Base-by-base conservation (phyloP, 1,140 invertebrate genomes). In the Eufriesea mexicana region DNA sequence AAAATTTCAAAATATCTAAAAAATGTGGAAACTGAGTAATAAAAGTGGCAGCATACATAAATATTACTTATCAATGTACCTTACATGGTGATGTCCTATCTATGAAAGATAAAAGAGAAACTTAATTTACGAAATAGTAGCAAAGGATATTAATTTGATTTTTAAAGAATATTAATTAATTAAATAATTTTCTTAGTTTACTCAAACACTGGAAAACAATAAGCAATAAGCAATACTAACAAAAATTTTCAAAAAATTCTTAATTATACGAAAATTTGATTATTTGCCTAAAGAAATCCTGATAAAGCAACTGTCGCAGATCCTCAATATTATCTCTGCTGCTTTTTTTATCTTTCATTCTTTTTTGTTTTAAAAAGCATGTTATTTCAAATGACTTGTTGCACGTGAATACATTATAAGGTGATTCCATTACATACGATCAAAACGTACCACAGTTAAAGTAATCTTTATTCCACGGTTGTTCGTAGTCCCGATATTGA, bases 401-500 rank as follows among this genome's bases (percentile, higher is more conserved):
- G 35, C 25, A 35, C 25, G 25, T 55, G 20, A 55, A 5, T 57
- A 42, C 9, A 57, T n/a, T 35, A 57, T 23, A 57, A 57, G 1
- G 25, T 59, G 16, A 81, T 47, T 47, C 20, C 23, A 55, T 55
- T 74, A 35, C 8, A 18, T 59, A 23, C 5, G 5, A 51, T 45
- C 23, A 12, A n/a, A 25, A 87, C 88, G 59, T 83, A 94, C 93
- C 92, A 74, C 89, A 79, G 71, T 90, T 90, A 66, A 92, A 93
- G 51, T 93, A 93, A 76, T 93, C 88, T 76, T 79, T 86, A 83
- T 94, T 94, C 93, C 93, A 94, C 5, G 93, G 92, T 55, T 93
- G 92, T 71, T 95, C 95, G 89, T 94, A 95, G 68, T 95, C 95
- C 20, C 94, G 91, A 83, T 95, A 95, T 49, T 94, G 92, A 20